phyloP scores from a whole-genome alignment of 1,140 invertebrate genomes.

The Achroia grisella region DNA sequence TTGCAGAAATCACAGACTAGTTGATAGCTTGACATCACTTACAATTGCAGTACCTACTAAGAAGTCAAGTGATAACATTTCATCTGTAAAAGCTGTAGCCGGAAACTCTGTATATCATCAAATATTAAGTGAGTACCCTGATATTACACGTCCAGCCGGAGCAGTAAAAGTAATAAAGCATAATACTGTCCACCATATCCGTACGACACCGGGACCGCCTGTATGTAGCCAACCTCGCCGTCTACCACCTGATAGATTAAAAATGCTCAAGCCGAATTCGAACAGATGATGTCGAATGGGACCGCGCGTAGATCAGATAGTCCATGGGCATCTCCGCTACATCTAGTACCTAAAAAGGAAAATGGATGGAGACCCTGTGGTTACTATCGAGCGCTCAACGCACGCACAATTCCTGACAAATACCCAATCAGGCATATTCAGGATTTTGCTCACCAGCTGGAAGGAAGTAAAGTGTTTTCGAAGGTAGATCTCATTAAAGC shows the following conservation, averaged over 20 bases:
- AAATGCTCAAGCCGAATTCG: conserved; percentile 1
- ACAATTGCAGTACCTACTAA: background rate
- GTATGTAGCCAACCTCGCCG: conserved; percentile 10
- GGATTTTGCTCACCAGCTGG: background rate
- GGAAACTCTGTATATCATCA: background rate
- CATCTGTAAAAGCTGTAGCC: too few relatives aligned
- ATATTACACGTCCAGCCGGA: conserved; percentile 11
- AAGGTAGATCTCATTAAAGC: conserved; percentile 5
- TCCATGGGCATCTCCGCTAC: conserved; percentile 39
- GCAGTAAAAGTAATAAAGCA: conserved; percentile 1
- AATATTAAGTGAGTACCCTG: conserved; percentile 6
- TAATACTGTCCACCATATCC: conserved; percentile 14
- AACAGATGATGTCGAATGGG: conserved; percentile 24
- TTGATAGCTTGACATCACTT: conserved; percentile 1
- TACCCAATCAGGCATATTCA: conserved; percentile 4
- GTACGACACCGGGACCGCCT: conserved; percentile 29
- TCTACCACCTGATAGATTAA: conserved; percentile 1
- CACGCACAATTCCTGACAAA: background rate
- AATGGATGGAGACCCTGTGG: conserved; percentile 6
- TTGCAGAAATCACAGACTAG: background rate
- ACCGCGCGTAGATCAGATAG: conserved; percentile 35
- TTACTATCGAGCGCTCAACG: conserved; percentile 1
- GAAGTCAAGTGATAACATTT: background rate
- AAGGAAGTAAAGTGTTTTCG: conserved; percentile 1
- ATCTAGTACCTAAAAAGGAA: conserved; percentile 38